A percentile compares a stretch with the other conserved stretches of the same genome.
These are phyloP conservation scores for Acanthurus leucopareius DNA, from an alignment of 2,797 vertebrate genomes.

Conservation along the genomic window DNA sequence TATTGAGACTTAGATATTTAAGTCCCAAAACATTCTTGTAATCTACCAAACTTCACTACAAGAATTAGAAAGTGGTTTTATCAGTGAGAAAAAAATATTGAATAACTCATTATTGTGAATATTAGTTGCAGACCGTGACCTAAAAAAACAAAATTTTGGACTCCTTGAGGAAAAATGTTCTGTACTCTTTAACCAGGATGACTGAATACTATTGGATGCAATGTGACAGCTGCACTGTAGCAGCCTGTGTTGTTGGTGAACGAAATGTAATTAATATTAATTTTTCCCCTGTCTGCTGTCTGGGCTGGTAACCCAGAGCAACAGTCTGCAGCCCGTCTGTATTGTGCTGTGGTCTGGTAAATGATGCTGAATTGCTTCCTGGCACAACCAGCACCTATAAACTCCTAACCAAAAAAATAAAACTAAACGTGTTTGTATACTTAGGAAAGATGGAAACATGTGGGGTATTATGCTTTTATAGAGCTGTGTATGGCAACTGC, in stretches of 20 bases:
- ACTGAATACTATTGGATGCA: slow-evolving; percentile 20
- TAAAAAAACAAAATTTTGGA: slow-evolving; percentile 28
- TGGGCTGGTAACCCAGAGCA: slow-evolving; percentile 58
- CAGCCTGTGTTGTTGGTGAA: slow-evolving; percentile 34
- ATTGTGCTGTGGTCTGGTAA: slow-evolving; percentile 57
- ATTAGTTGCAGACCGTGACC: slow-evolving; percentile 32
- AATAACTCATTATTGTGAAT: slow-evolving; percentile 25
- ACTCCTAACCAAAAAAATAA: slow-evolving; percentile 40
- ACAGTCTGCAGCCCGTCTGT: slow-evolving; percentile 50
- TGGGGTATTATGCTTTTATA: slow-evolving; percentile 46
- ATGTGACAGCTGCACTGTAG: slow-evolving; percentile 10
- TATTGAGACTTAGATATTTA: too few species aligned
- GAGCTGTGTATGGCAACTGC: slow-evolving; percentile 36
- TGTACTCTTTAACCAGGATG: slow-evolving; percentile 13
- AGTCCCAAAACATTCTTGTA: slow-evolving; percentile 4
- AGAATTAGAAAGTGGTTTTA: slow-evolving; percentile 7
- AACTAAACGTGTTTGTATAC: slow-evolving; percentile 48
- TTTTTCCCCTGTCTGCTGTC: slow-evolving; percentile 54
- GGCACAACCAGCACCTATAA: slow-evolving; percentile 64
- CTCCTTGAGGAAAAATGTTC: slow-evolving; percentile 16
- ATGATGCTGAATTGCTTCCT: slow-evolving; percentile 57
- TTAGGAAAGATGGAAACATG: slow-evolving; percentile 53
- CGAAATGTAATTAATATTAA: slow-evolving; percentile 64
- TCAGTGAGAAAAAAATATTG: slow-evolving; percentile 12
- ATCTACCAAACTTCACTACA: slow-evolving; percentile 8